Evolutionary conservation across 1,140 invertebrate species (phyloP).

Genomic region (Rhopalosiphum padi): DNA sequence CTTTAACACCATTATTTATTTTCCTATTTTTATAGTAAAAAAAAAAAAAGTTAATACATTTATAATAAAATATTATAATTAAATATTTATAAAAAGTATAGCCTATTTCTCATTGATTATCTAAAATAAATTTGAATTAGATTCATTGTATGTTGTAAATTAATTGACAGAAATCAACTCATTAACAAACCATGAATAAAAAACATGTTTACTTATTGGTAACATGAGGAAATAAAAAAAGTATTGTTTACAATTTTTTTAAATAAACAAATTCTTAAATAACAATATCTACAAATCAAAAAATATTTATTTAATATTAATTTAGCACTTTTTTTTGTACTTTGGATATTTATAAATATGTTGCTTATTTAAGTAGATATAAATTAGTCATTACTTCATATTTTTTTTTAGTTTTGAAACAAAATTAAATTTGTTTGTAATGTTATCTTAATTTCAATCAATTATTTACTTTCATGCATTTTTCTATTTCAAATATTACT

Average conservation of each 20-base stretch:
- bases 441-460: not conserved
- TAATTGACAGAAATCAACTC: not conserved
- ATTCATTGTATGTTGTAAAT: not conserved
- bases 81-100: not conserved
- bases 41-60: not conserved
- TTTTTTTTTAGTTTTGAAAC: not conserved
- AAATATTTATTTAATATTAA: not conserved
- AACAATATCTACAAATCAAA: constrained; percentile 5
- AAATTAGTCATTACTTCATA: not conserved
- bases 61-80: not conserved
- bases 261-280: not conserved
- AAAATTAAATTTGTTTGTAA: not conserved
- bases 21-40: not conserved
- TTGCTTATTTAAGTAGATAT: not conserved
- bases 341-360: not conserved
- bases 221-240: not conserved
- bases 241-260: not conserved
- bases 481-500: constrained; percentile 2
- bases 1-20: not conserved
- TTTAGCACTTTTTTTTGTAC: not conserved
- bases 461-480: not conserved
- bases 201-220: not conserved
- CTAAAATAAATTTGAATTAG: not conserved
- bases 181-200: not conserved
- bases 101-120: not conserved